Evolutionary conservation across 2,797 vertebrate genomes (phyloP), one percentile per base, ranked within the genome.

Genomic region (Neosilurus mollespiculum): DNA sequence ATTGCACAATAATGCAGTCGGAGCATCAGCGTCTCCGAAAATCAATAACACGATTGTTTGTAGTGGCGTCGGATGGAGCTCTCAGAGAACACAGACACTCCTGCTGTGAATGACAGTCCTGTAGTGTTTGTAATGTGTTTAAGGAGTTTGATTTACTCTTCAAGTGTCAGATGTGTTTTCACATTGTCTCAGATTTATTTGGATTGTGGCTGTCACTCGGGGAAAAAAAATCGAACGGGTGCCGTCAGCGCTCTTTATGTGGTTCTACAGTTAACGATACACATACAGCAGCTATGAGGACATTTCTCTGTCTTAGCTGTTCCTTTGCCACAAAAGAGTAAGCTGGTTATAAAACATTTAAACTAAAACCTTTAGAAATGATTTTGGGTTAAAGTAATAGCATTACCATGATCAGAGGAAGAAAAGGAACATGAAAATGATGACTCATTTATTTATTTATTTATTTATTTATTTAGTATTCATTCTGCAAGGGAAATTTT

Each of bases 121-220:
- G 4, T 54, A 16, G 30, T 70, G 66, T 49, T 59, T 56, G 14
- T 81, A 70, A 59, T 59, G 79, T 70, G 53, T 34, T 58, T 81
- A 70, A 59, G 26, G 30, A 12, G 65, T 70, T 81, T 81, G 79
- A 81, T 81, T 81, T 58, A 81, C 30, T 67, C 65, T 11, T 6
- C 78, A 14, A 37, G 26, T 65, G 78, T 65, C 79, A 59, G 24
- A 16, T n/a, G 30, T 69, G 66, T 59, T 43, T 69, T 69, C 26
- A 66, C 59, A 65, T 65, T 9, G 51, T 69, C 65, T 56, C 26
- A 22, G 53, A 43, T 43, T 70, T 70, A 49, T 70, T 67, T 81
- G 49, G 54, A 81, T 70, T 70, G 53, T 59, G 22, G 76, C 12
- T 37, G 54, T 75, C 72, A 58, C 72, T 75, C 24, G 16, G 56